Evolutionary conservation across 2,888 invertebrate genomes (phyloP), one percentile per base, ranked within the genome.

Genomic region (Acrobasis repandana): DNA sequence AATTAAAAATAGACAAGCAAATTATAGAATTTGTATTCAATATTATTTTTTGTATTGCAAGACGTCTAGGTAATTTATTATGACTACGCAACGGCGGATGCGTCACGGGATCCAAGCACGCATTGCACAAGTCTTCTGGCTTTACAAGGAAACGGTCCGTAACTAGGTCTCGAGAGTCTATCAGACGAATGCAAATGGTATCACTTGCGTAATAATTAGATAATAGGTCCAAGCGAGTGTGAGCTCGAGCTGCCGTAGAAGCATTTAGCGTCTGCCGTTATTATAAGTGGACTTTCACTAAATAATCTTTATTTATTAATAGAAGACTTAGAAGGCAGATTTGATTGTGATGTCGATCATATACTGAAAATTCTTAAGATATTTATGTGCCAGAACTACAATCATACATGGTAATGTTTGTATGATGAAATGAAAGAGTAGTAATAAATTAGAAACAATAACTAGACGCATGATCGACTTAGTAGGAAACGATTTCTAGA

Each of bases 401-500:
- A 43, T 43, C 43, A 11, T 14, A n/a, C 14, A 43, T 43, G 9
- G 2, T 14, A n/a, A 43, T 43, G 43, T 43, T 43, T 43, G 43
- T 43, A 28, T 16, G 2, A n/a, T 11, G n/a, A 15, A 50, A 43
- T 46, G 10, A 33, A 50, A 60, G 34, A 38, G 14, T 10, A 11
- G n/a, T 48, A 18, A 14, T 15, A 47, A 50, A 63, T 68, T 68
- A 71, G 71, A 65, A 68, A 65, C 70, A 74, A 82, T 87, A 77
- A 88, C 82, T 85, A 80, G 82, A 87, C 82, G 86, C 88, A 84
- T 90, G 87, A 91, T 91, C 83, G 85, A 83, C 80, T 85, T 87
- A 86, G 83, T 88, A 85, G 88, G 86, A 89, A 91, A 86, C 85
- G 86, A 88, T 90, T 90, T 90, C 90, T 88, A 88, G 86, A 83